A percentile compares a stretch with the other conserved stretches of the same genome.
Conservation (phyloP, 2,888 invertebrate species). For the Julus scandinavius region DNA sequence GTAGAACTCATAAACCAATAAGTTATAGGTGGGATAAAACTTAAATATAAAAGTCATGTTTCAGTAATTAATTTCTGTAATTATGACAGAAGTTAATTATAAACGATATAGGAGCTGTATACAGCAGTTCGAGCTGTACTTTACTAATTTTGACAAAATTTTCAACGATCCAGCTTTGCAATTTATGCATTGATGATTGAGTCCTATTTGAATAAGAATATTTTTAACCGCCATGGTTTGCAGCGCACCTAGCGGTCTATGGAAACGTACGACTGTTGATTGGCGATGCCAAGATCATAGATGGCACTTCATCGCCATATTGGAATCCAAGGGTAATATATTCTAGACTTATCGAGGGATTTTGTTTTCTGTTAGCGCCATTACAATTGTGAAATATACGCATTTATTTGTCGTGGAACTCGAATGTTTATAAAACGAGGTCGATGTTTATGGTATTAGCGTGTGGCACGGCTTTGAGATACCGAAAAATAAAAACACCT, state of each 20-base stretch:
- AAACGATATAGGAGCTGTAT: no score
- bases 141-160: no score
- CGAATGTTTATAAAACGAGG: background rate
- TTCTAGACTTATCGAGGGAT: background rate
- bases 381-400: background rate
- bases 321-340: background rate
- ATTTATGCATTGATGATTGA: no score
- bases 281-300: background rate
- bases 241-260: no score
- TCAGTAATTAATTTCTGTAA: no score
- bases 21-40: background rate
- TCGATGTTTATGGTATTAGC: conserved; percentile 2
- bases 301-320: background rate
- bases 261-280: no score
- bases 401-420: background rate
- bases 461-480: background rate
- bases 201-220: no score
- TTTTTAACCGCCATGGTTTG: background rate
- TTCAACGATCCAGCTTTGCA: no score
- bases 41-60: no score
- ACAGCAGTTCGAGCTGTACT: no score
- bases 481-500: background rate
- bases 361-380: background rate
- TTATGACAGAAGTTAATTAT: no score
- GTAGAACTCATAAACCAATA: background rate